Percentiles rank a stretch among this genome's conserved stretches.
Conservation (phyloP, 2,888 invertebrate species). For the Meganola albula region DNA sequence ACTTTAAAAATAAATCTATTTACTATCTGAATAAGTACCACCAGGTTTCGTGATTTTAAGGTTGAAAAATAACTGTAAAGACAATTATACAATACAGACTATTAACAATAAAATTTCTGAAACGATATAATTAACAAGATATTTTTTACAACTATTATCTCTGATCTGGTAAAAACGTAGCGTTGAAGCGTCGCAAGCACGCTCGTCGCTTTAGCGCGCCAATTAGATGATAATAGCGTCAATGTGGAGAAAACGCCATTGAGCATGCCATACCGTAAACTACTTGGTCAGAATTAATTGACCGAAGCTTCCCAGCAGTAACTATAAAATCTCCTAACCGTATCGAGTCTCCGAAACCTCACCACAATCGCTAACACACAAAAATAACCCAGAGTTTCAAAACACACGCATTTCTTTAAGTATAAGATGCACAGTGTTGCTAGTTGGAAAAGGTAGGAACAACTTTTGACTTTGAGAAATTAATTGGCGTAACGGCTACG, state of each 20-base stretch:
- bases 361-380: no score
- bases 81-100: no score
- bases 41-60: no score
- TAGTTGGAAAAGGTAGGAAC: slow-evolving; percentile 35
- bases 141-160: slow-evolving; percentile 12
- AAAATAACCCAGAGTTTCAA: no score
- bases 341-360: slow-evolving; percentile 49
- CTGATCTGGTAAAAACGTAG: slow-evolving; percentile 9
- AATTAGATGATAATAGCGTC: slow-evolving; percentile 39
- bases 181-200: slow-evolving; percentile 4
- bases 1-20: no score
- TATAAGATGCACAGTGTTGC: no score
- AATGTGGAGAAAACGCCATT: slow-evolving; percentile 33
- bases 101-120: slow-evolving; percentile 6
- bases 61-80: no score
- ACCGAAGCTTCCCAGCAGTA: slow-evolving; percentile 37
- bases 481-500: slow-evolving; percentile 70
- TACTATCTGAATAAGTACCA: no score
- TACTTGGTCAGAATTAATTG: slow-evolving; percentile 56
- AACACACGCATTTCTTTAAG: no score
- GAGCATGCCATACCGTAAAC: slow-evolving; percentile 36
- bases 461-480: slow-evolving; percentile 69
- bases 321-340: slow-evolving; percentile 54
- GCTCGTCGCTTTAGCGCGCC: slow-evolving; percentile 24
- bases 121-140: slow-evolving; percentile 12